Conservation (phyloP, 2,888 invertebrate genomes). For the Hydriomena furcata region DNA sequence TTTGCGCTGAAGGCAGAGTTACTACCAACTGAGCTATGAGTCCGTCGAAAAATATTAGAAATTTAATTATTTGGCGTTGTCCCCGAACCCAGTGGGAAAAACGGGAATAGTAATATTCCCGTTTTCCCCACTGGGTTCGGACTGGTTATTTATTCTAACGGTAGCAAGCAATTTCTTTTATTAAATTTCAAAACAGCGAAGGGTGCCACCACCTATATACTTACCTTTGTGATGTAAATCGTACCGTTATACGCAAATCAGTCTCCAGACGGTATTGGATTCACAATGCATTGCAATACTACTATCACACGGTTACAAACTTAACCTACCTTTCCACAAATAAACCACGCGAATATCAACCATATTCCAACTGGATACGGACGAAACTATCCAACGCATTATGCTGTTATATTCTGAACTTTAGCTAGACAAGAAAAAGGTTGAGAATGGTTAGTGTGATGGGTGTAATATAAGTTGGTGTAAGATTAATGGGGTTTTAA, state of each 20-base stretch:
- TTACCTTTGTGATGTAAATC: conserved; percentile 43
- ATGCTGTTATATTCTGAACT: conserved; percentile 16
- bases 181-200: conserved; percentile 6
- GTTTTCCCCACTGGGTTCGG: too few relatives aligned
- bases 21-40: too few relatives aligned
- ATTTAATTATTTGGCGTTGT: too few relatives aligned
- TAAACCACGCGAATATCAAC: conserved; percentile 10
- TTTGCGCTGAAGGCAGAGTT: too few relatives aligned
- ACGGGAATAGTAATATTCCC: too few relatives aligned
- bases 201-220: conserved; percentile 17
- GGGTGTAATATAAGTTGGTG: conserved; percentile 21
- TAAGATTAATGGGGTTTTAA: conserved; percentile 69
- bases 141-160: conserved; percentile 15
- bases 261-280: conserved; percentile 40
- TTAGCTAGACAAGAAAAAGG: conserved; percentile 4
- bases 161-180: not conserved
- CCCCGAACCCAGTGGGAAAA: not conserved
- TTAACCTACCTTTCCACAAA: conserved; percentile 20
- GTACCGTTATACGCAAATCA: conserved; percentile 52
- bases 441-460: not conserved
- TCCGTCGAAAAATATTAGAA: too few relatives aligned
- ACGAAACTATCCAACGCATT: not conserved
- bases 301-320: conserved; percentile 30
- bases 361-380: conserved; percentile 8
- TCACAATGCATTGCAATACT: conserved; percentile 30